Percentiles rank a stretch among this genome's conserved stretches.
These are phyloP conservation scores for Smittia aterrima DNA, from an alignment of 2,888 invertebrate genomes.

Conservation along the genomic window DNA sequence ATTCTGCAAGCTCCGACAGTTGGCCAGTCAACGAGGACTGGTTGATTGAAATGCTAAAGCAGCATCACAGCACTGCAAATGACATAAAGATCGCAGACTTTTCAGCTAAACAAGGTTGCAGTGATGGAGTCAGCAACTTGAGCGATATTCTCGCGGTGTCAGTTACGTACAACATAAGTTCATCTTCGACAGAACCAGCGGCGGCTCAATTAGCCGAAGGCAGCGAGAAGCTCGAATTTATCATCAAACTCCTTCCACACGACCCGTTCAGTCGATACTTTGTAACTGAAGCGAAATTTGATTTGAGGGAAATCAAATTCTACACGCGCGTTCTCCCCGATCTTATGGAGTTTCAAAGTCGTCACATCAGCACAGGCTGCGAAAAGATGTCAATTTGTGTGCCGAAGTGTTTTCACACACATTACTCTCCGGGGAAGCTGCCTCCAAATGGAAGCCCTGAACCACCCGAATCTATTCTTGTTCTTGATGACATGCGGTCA, in stretches of 20 bases:
- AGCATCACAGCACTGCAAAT: constrained; percentile 45
- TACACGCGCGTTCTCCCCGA: constrained; percentile 76
- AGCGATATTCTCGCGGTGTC: constrained; percentile 76
- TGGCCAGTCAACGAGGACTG: constrained; percentile 47
- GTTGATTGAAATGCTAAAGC: constrained; percentile 46
- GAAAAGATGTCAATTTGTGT: constrained; percentile 62
- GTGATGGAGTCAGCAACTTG: constrained; percentile 69
- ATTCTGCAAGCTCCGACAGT: constrained; percentile 45
- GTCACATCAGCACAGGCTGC: constrained; percentile 51
- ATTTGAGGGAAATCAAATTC: constrained; percentile 77
- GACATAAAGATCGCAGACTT: constrained; percentile 51
- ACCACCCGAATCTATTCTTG: constrained; percentile 66
- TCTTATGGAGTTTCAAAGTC: constrained; percentile 61
- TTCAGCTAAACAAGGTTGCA: constrained; percentile 60
- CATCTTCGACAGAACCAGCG: constrained; percentile 5
- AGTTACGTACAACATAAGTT: constrained; percentile 59
- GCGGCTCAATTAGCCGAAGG: constrained; percentile 42
- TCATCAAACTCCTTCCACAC: constrained; percentile 73
- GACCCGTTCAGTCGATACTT: constrained; percentile 78
- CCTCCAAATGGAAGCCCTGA: constrained; percentile 50
- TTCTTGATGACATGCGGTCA: constrained; percentile 71
- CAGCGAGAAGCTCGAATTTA: constrained; percentile 56
- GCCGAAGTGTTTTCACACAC: constrained; percentile 68
- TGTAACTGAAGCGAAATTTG: constrained; percentile 79
- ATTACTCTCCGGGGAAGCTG: constrained; percentile 57